phyloP scores from a whole-genome alignment of 2,888 invertebrate genomes.

The Parnassius orleans region DNA sequence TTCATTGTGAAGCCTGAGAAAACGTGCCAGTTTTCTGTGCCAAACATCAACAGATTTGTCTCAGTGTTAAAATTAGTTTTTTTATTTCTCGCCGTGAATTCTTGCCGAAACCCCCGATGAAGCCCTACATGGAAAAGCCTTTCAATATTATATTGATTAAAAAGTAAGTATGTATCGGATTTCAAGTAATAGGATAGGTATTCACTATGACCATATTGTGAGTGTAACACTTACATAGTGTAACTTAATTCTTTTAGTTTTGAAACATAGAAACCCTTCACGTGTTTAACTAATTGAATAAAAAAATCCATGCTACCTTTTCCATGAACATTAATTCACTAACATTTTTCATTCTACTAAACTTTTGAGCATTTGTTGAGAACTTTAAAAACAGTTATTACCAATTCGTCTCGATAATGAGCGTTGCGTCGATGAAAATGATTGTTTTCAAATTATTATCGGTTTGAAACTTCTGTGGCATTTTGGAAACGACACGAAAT shows the following conservation, averaged over 20 bases:
- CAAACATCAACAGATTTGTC: constrained; percentile 34
- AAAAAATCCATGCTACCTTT: background rate
- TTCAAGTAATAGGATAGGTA: constrained; percentile 35
- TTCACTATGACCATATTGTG: constrained; percentile 11
- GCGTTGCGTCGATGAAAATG: constrained; percentile 9
- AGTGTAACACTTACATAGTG: constrained; percentile 19
- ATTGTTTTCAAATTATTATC: constrained; percentile 18
- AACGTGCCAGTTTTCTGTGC: constrained; percentile 39
- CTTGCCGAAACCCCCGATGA: constrained; percentile 35
- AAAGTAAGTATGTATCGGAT: constrained; percentile 49
- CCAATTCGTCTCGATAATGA: constrained; percentile 16
- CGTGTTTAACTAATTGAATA: constrained; percentile 13
- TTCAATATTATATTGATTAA: constrained; percentile 37
- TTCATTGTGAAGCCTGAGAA: constrained; percentile 27
- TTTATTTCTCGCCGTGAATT: constrained; percentile 32
- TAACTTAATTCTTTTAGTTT: constrained; percentile 17
- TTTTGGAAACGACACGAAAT: constrained; percentile 42
- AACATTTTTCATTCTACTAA: background rate
- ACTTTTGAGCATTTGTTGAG: background rate
- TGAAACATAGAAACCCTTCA: constrained; percentile 22
- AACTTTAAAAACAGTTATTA: constrained; percentile 5
- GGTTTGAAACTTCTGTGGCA: constrained; percentile 15
- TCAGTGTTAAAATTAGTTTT: constrained; percentile 30
- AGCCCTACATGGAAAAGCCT: constrained; percentile 55
- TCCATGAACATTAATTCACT: background rate